Percentiles rank a stretch among this genome's conserved stretches.
These are phyloP conservation scores for Pollimyrus isidori DNA, from an alignment of 2,113 vertebrate species.

Conservation along the genomic window DNA sequence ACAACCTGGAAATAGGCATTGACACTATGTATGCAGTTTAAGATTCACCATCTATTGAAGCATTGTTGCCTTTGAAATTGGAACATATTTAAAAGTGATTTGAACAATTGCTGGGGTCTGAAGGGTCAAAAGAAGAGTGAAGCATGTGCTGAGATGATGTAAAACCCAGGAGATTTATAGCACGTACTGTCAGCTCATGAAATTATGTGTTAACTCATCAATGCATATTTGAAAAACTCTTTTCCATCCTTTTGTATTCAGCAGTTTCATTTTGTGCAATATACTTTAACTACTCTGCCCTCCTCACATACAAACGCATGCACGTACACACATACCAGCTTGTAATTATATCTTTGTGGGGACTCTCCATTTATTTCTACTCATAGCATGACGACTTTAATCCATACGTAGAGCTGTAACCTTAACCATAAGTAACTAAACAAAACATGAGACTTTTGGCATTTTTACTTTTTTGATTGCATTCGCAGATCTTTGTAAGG, in stretches of 20 bases:
- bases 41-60: not conserved
- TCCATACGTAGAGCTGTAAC: not conserved
- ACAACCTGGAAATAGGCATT: not conserved
- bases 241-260: not conserved
- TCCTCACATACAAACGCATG: not conserved
- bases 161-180: not conserved
- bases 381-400: not conserved
- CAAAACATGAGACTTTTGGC: not conserved
- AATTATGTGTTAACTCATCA: not conserved
- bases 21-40: not conserved
- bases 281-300: not conserved
- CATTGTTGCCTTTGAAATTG: not conserved
- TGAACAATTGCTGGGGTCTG: not conserved
- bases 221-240: not conserved
- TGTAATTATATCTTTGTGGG: not conserved
- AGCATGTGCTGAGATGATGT: not conserved
- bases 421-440: not conserved
- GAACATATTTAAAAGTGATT: not conserved
- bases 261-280: not conserved
- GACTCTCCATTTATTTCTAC: not conserved
- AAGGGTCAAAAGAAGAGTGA: not conserved
- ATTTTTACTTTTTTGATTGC: not conserved
- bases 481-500: not conserved
- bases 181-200: not conserved
- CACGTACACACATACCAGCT: not conserved